Base-by-base conservation (phyloP, 1,140 invertebrate genomes). In the Drosophila kepulauana region DNA sequence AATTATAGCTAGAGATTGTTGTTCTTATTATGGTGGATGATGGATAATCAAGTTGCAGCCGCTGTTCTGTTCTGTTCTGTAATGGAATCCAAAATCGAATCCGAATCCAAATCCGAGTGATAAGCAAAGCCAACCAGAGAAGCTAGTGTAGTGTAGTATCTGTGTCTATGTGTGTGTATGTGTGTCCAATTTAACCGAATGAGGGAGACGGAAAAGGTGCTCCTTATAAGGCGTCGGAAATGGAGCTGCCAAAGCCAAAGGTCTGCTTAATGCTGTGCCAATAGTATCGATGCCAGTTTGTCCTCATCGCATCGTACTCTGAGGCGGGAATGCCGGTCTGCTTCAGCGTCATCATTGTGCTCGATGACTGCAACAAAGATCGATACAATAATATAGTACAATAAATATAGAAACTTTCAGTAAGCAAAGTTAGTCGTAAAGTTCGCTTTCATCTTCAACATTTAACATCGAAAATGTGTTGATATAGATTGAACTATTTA, bases 251-350 rank as follows among this genome's bases (percentile, higher is more conserved):
- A 92, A 97, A 99, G 38, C 98, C 98, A 93, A 99, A 99, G 1
- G 97, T 96, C 90, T 96, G 95, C 93, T 97, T 98, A 82, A 99
- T 98, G 70, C 97, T 95, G 79, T 98, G 95, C 95, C 97, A 99
- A 92, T 99, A 99, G 93, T 98, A 98, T 57, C 96, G 94, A 69
- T 96, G 94, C 98, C 98, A 99, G 84, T 99, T 98, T 72, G 96
- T 95, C 87, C 94, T 95, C 11, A 98, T 99, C 49, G 95, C 94
- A 25, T 97, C 96, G 62, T 95, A 94, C 86, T 99, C 97, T 16
- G 94, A 94, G 41, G 94, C 84, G 4, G 98, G 98, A 51, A 99
- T 96, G 35, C 96, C 96, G 1, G 94, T 95, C 93, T 99, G 98
- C 51, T 94, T 95, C 30, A 99, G 87, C 58, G 93, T 95, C 41